Evolutionary conservation across 2,113 vertebrate genomes (phyloP).

Genomic region (Isurus oxyrinchus): DNA sequence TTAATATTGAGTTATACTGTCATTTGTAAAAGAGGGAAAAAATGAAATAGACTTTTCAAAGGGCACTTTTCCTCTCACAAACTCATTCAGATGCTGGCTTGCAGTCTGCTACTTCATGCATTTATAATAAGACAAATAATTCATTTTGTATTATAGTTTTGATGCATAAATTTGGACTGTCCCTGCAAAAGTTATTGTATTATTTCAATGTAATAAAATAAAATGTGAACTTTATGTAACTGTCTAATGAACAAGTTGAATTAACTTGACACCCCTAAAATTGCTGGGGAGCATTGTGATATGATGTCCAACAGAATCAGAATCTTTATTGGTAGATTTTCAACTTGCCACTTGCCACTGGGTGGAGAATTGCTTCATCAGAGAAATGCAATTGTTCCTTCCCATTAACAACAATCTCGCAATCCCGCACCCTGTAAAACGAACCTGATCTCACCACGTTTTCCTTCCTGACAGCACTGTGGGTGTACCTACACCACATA

Average conservation of each 20-base stretch:
- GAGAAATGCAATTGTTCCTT: neutral
- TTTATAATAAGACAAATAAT: neutral
- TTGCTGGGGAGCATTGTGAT: neutral
- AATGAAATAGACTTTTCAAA: neutral
- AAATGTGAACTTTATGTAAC: neutral
- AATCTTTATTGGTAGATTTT: neutral
- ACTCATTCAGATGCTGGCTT: neutral
- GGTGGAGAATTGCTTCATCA: neutral
- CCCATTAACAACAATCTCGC: neutral
- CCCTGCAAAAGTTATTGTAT: neutral
- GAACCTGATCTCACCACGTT: neutral
- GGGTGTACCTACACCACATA: no score
- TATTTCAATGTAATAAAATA: constrained; percentile 3
- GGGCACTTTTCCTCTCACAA: neutral
- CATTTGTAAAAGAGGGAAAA: neutral
- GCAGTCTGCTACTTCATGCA: neutral
- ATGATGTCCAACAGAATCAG: neutral
- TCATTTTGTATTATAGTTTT: neutral
- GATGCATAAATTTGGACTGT: neutral
- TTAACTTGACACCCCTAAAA: neutral
- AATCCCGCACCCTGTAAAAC: neutral
- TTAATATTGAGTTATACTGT: neutral
- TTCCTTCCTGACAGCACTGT: no score
- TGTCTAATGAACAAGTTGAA: neutral
- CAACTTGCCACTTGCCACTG: neutral